Conservation (phyloP, 2,888 invertebrate species). For the Drosophila lacicola region DNA sequence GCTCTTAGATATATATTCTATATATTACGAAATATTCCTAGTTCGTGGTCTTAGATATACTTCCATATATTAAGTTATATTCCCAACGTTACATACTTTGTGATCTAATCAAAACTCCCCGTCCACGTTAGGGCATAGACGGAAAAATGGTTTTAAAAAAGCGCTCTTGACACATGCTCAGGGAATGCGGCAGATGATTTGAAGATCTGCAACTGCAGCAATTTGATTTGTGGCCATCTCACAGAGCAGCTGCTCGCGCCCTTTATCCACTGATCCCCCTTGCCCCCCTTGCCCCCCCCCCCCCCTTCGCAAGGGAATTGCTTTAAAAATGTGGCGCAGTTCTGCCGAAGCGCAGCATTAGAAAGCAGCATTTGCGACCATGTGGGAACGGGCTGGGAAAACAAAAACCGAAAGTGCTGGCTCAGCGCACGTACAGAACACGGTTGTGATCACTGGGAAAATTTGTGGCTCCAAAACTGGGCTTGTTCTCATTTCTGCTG, state of each 20-base stretch:
- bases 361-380: slow-evolving; percentile 27
- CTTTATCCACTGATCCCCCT: background rate
- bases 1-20: no score
- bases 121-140: slow-evolving; percentile 3
- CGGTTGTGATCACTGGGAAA: slow-evolving; percentile 23
- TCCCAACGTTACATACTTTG: background rate
- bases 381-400: slow-evolving; percentile 36
- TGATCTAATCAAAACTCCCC: background rate
- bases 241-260: background rate
- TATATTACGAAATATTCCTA: no score
- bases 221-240: slow-evolving; percentile 56
- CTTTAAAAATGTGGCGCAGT: slow-evolving; percentile 21
- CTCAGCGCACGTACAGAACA: slow-evolving; percentile 37
- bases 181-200: slow-evolving; percentile 35
- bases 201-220: slow-evolving; percentile 54
- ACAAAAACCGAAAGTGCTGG: slow-evolving; percentile 47
- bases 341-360: slow-evolving; percentile 34
- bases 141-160: slow-evolving; percentile 13
- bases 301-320: background rate
- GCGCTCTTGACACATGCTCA: slow-evolving; percentile 54
- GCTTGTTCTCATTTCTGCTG: slow-evolving; percentile 32
- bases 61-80: no score
- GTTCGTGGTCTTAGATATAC: no score
- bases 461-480: slow-evolving; percentile 27
- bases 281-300: background rate